Percentiles rank a stretch among this genome's conserved stretches.
phyloP scores from a whole-genome alignment of 2,888 invertebrate species.

The Sabatieria punctata region DNA sequence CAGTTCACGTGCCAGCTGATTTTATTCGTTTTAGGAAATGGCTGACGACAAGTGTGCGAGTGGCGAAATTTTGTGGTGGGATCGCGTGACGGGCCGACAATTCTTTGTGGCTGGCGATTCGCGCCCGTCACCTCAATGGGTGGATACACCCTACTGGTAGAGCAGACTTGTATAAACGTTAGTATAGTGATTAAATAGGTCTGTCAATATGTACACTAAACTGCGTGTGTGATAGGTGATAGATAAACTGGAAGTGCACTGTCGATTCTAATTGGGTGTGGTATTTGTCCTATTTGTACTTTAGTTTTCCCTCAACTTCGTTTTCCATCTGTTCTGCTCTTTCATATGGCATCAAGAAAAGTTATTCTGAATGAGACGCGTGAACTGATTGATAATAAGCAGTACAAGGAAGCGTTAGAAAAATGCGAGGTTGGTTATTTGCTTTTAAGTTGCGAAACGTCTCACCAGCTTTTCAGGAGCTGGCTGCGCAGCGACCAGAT shows the following conservation, averaged over 20 bases:
- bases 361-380: neutral
- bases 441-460: neutral
- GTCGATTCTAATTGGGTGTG: too few relatives aligned
- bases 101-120: constrained; percentile 18
- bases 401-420: neutral
- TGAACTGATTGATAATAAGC: neutral
- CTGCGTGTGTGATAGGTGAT: neutral
- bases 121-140: too few relatives aligned
- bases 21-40: constrained; percentile 16
- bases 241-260: too few relatives aligned
- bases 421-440: neutral
- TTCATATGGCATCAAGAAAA: neutral
- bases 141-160: neutral
- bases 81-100: constrained; percentile 21
- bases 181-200: too few relatives aligned
- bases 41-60: constrained; percentile 20
- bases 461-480: neutral
- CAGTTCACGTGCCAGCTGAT: neutral
- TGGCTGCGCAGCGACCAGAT: neutral
- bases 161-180: too few relatives aligned
- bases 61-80: constrained; percentile 30
- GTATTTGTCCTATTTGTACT: too few relatives aligned
- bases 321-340: too few relatives aligned
- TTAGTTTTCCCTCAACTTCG: too few relatives aligned
- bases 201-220: too few relatives aligned